Percentiles rank a stretch among this genome's conserved stretches.
Conservation (phyloP, 1,140 invertebrate genomes). For the Adoxophyes honmai region DNA sequence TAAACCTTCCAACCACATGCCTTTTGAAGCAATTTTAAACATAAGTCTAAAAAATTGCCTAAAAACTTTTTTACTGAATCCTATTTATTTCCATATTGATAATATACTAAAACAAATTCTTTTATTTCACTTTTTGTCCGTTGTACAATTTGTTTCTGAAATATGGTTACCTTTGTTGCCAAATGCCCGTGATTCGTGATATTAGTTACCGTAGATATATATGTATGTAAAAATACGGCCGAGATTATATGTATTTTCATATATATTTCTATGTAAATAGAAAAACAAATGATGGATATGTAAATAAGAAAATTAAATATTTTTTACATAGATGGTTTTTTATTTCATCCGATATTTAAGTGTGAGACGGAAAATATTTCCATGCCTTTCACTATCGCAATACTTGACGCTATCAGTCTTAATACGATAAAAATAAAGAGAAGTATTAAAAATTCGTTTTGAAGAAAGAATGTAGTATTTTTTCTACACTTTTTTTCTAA, state of each 20-base stretch:
- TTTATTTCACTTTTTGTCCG: no score
- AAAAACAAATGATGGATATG: slow-evolving; percentile 48
- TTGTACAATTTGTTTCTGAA: neutral
- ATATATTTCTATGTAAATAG: slow-evolving; percentile 52
- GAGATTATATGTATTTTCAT: slow-evolving; percentile 43
- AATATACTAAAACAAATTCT: neutral
- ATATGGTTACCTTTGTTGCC: slow-evolving; percentile 26
- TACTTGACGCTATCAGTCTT: no score
- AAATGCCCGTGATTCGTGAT: slow-evolving; percentile 54
- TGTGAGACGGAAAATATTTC: no score
- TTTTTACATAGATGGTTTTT: slow-evolving; percentile 30
- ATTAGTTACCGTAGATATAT: slow-evolving; percentile 68
- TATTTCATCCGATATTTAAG: neutral
- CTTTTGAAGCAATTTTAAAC: neutral
- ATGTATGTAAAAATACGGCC: slow-evolving; percentile 30
- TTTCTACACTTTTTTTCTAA: no score
- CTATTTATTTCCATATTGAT: slow-evolving; percentile 41
- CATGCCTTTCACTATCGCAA: no score
- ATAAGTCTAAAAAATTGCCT: neutral
- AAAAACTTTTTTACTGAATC: slow-evolving; percentile 40
- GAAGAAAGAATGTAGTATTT: no score
- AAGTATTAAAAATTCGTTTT: no score
- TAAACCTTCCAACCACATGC: neutral
- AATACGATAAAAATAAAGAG: no score
- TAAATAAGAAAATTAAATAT: slow-evolving; percentile 54